Base-by-base conservation (phyloP, 2,888 invertebrate genomes). In the Scelioninae gen. 1 region DNA sequence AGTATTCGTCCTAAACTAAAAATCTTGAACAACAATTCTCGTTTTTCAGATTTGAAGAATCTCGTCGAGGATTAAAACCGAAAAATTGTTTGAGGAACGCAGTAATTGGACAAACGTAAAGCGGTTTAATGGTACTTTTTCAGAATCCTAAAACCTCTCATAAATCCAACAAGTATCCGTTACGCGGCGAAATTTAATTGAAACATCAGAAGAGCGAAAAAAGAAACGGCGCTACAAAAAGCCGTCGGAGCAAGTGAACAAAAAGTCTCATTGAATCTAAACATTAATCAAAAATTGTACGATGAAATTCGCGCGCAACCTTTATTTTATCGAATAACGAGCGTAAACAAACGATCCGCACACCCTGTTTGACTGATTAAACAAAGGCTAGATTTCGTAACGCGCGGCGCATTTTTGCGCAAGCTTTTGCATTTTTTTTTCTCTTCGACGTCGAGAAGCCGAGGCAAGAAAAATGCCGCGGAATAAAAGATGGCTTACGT, bases 401-500 rank as follows among this genome's bases (percentile, higher is more conserved):
- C n/a, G n/a, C 56, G 55, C 43, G 7, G 49, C 29, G 51, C 74
- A 51, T 76, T 69, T 74, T 76, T 63, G 47, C 65, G 43, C 38
- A 69, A 47, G 53, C 43, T 23, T 51, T 5, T 43, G 5, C 43
- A 9, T 43, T 45, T 45, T 11, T 49, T 13, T 49, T 23, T 6
- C 11, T 34, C 38, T 69, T 15, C 38, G 16, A 5, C 71, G 43
- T 9, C 40, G 66, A 56, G 63, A 13, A 68, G 47, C n/a, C 51
- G 51, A 49, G 13, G 53, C 47, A 72, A 76, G 63, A 62, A 75
- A 80, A 81, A 62, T 32, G 74, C 65, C 51, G 62, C 58, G 77
- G 65, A 85, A 89, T 86, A 87, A 89, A 90, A 88, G 88, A 89
- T 87, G 87, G 83, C 81, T 80, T 80, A 84, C 84, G 85, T 86